Evolutionary conservation across 2,113 vertebrate genomes (phyloP).

Genomic region (Clinocottus analis): DNA sequence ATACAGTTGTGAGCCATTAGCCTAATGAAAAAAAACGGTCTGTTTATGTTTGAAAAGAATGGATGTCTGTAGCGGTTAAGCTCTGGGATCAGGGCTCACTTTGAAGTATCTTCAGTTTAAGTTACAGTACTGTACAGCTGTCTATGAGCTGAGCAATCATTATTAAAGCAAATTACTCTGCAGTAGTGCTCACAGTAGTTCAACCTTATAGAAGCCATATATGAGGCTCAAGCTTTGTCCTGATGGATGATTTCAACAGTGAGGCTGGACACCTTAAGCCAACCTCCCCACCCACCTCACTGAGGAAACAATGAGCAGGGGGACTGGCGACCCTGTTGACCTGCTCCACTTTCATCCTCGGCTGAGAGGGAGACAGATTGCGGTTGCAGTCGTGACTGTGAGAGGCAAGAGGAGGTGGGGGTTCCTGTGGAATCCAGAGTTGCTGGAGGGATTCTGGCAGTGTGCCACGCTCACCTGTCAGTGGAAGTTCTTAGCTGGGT

Average conservation of each 20-base stretch:
- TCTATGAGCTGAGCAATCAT: constrained; percentile 66
- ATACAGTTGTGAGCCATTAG: constrained; percentile 36
- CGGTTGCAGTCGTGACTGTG: constrained; percentile 32
- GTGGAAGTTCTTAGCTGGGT: constrained; percentile 76
- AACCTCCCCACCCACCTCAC: constrained; percentile 43
- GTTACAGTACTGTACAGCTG: constrained; percentile 42
- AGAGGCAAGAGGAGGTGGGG: constrained; percentile 38
- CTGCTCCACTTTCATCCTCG: constrained; percentile 74
- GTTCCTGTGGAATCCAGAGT: constrained; percentile 40
- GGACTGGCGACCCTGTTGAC: constrained; percentile 59
- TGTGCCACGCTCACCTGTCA: constrained; percentile 76
- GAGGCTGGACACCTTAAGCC: constrained; percentile 60
- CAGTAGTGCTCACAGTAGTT: constrained; percentile 54
- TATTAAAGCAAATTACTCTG: constrained; percentile 72
- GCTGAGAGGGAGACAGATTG: constrained; percentile 60
- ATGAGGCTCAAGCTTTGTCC: constrained; percentile 29
- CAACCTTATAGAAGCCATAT: constrained; percentile 30
- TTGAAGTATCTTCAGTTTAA: constrained; percentile 65
- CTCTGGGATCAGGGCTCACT: constrained; percentile 47
- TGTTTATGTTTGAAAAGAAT: constrained; percentile 50
- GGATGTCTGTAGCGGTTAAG: constrained; percentile 49
- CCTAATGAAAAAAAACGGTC: constrained; percentile 36
- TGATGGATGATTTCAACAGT: constrained; percentile 73
- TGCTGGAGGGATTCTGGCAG: constrained; percentile 59
- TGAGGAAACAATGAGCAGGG: constrained; percentile 60